These are phyloP conservation scores for Gymnopithys bicolor DNA, from an alignment of 2,797 vertebrate genomes.

Conservation along the genomic window DNA sequence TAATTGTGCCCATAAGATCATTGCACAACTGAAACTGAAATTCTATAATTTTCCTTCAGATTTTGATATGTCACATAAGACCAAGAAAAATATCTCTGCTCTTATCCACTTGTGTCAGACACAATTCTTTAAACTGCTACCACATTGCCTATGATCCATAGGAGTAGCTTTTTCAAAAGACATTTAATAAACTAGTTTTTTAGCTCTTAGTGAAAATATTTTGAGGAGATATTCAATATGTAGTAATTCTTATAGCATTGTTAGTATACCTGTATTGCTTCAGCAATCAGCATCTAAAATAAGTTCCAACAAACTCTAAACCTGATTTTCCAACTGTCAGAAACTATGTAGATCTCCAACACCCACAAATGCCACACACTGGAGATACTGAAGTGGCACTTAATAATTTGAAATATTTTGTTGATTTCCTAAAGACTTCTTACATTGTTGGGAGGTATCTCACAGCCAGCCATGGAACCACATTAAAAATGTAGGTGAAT, in stretches of 20 bases:
- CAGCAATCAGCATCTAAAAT: neutral
- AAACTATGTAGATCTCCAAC: neutral
- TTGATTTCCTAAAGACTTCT: neutral
- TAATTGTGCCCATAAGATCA: neutral
- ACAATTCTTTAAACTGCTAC: neutral
- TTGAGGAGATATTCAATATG: neutral
- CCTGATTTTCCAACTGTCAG: neutral
- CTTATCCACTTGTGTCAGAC: neutral
- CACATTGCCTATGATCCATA: neutral
- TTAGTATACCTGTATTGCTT: neutral
- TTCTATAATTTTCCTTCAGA: neutral
- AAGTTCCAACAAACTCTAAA: neutral
- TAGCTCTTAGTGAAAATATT: neutral
- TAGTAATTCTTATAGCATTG: neutral
- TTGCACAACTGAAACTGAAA: neutral
- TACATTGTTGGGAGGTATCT: neutral
- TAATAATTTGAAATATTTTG: neutral
- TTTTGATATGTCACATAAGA: neutral
- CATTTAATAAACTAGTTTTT: neutral
- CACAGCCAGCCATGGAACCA: neutral
- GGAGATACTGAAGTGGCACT: neutral
- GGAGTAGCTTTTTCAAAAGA: neutral
- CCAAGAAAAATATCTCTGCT: neutral
- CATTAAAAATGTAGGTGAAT: conserved; percentile 15
- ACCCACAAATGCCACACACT: neutral